Base-by-base conservation (phyloP, 2,888 invertebrate genomes). In the Anthophora plumipes region DNA sequence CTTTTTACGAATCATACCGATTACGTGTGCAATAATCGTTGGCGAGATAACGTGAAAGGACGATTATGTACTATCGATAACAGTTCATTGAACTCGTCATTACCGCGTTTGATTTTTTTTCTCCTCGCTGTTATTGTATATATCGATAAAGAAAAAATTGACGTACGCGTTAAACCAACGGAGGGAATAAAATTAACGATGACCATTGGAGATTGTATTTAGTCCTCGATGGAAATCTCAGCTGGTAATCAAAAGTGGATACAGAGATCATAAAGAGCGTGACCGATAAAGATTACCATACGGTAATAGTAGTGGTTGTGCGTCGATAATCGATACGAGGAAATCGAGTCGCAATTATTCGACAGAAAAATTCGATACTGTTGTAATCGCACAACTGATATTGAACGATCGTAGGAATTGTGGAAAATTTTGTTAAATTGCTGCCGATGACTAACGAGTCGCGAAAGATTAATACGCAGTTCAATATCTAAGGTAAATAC, bases 201-300 rank as follows among this genome's bases (percentile, higher is more conserved):
- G 31, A 55, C 31, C 25, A 25, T 14, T 5, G 14, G 25, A 22
- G 20, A 60, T 14, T 1, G 41, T 4, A 5, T 17, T 61, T 3
- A 12, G 25, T 46, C 8, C 11, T 1, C 11, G 11, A 37, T 57
- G n/a, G 14, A 46, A 61, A 17, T 46, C 17, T n/a, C 50, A 8
- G 9, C 11, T 14, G 7, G 12, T n/a, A 6, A 5, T 14, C 7
- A 14, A 43, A 46, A 17, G 17, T 52, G 43, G 68, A 37, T 52
- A 22, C 46, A 60, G 54, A 69, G 46, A 60, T 61, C 61, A 60
- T 46, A 25, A 43, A 60, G 46, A 61, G 54, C 31, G 61, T 54
- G 75, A 70, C 61, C 75, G 70, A 69, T 75, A 75, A 75, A 54
- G 14, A 63, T 71, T 69, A 48, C 50, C 64, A n/a, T 61, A 12